phyloP scores from a whole-genome alignment of 1,140 invertebrate genomes.

The Drosophila funebris region DNA sequence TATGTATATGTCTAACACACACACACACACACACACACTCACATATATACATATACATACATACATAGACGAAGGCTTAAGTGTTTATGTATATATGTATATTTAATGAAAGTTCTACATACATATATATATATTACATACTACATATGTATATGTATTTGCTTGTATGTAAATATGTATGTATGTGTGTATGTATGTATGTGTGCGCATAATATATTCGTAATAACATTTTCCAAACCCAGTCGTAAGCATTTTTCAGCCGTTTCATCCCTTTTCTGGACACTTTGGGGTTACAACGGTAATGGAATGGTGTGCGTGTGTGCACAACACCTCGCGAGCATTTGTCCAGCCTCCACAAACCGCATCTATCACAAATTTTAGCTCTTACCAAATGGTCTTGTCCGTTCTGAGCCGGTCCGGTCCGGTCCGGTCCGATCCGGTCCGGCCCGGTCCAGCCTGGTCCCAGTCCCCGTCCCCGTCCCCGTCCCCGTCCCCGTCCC shows the following conservation, averaged over 20 bases:
- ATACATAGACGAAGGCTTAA: too few species aligned
- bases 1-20: constrained; percentile 5
- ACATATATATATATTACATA: constrained; percentile 12
- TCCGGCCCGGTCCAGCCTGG: constrained; percentile 48
- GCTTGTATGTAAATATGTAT: too few species aligned
- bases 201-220: constrained; percentile 76
- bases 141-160: constrained; percentile 24
- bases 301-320: constrained; percentile 41
- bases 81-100: constrained; percentile 14
- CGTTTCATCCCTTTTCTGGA: constrained; percentile 82
- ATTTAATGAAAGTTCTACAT: constrained; percentile 22
- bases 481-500: constrained; percentile 39
- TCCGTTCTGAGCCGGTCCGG: constrained; percentile 40
- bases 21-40: constrained; percentile 1
- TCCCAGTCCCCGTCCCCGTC: constrained; percentile 29
- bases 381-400: constrained; percentile 56
- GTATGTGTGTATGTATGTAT: constrained; percentile 26
- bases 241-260: constrained; percentile 79
- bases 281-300: constrained; percentile 69
- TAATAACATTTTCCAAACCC: constrained; percentile 78
- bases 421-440: constrained; percentile 25
- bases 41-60: too few species aligned
- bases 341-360: constrained; percentile 74
- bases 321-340: constrained; percentile 68
- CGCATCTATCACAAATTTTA: constrained; percentile 81